phyloP scores from a whole-genome alignment of 2,113 vertebrate species.

The Vulpes vulpes region DNA sequence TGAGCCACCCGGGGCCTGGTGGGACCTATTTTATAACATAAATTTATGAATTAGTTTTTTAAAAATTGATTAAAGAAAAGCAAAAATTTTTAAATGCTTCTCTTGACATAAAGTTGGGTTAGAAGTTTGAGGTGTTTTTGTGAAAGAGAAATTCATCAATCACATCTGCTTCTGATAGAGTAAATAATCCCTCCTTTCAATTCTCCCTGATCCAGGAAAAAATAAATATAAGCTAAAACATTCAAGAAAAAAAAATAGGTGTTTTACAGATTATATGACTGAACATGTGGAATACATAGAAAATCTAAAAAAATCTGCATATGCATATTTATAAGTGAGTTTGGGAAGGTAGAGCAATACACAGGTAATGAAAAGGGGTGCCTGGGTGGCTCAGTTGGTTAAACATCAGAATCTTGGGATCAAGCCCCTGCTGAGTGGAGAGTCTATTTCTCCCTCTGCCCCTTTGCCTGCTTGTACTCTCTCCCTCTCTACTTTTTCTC shows the following conservation, averaged over 20 bases:
- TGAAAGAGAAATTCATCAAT: neutral
- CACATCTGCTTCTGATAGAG: neutral
- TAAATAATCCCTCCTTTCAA: neutral
- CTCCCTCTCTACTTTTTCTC: too few relatives aligned
- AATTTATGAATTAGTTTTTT: neutral
- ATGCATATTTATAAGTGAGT: neutral
- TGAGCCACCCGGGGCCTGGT: too few relatives aligned
- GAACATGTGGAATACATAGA: neutral
- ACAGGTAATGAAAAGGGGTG: neutral
- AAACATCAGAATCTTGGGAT: too few relatives aligned
- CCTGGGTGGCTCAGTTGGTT: too few relatives aligned
- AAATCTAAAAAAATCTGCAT: neutral
- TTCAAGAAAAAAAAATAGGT: neutral
- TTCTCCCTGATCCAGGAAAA: neutral
- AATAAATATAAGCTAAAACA: neutral
- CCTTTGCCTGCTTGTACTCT: too few relatives aligned
- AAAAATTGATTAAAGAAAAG: neutral
- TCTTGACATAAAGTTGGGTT: neutral
- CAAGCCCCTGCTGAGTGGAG: too few relatives aligned
- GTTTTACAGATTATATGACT: neutral
- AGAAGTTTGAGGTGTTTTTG: neutral
- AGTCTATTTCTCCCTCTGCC: too few relatives aligned
- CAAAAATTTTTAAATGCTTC: neutral
- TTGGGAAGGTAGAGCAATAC: neutral
- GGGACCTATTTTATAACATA: neutral